Evolutionary conservation across 2,888 invertebrate genomes (phyloP), one percentile per base, ranked within the genome.

Genomic region (Reticulitermes lucifugus): DNA sequence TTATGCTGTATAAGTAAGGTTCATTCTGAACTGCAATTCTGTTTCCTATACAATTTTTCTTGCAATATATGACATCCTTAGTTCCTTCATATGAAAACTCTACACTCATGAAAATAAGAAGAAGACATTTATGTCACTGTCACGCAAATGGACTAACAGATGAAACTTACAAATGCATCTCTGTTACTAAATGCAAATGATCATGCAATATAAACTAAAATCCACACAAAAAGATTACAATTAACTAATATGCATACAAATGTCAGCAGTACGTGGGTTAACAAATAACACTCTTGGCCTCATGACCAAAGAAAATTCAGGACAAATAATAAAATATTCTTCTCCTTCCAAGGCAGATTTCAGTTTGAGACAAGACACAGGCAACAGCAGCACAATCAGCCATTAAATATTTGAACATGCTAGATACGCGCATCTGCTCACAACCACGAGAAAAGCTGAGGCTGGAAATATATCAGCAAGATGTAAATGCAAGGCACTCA

Each of bases 401-500:
- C 41, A 35, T 77, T 46, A 35, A 60, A 2, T 65, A 43, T 25
- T 18, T 25, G 82, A 83, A 71, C 82, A 70, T 83, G 82, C 82
- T 71, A 46, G 46, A 83, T 43, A 71, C 6, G 51, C n/a, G 9
- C 55, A 10, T 43, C 51, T 10, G 22, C 55, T 22, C 29, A 59
- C 35, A 41, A 35, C 21, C 60, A 29, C 1, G 79, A 51, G 18
- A 55, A 22, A 81, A 43, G 81, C 43, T 46, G 12, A 55, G 80
- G n/a, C 21, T 70, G 41, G 25, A 25, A 81, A n/a, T 22, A 43
- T 22, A 81, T n/a, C 60, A 65, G 60, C 14, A 75, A 65, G 35
- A 81, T 65, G 60, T n/a, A 70, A 81, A 81, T 81, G 81, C 81
- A 65, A 14, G 81, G 70, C 41, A 80, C 41, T 80, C 75, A 79